These are phyloP conservation scores for Coregonus suidteri DNA, from an alignment of 2,797 vertebrate species.

Conservation along the genomic window DNA sequence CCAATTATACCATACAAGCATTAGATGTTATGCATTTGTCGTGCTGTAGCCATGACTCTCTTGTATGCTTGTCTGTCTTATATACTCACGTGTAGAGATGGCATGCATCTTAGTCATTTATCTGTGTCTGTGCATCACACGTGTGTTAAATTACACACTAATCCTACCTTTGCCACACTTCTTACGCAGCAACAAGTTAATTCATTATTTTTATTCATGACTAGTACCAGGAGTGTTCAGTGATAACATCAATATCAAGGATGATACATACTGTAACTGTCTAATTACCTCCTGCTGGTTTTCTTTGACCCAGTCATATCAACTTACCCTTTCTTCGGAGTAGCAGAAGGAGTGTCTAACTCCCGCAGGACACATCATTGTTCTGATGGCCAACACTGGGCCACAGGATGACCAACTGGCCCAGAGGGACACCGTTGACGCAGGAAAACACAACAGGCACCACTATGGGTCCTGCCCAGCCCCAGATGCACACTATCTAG, in stretches of 20 bases:
- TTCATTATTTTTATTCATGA: not conserved
- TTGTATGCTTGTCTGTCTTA: slow-evolving; percentile 18
- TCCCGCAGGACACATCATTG: slow-evolving; percentile 77
- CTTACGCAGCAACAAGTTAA: not conserved
- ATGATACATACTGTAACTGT: slow-evolving; percentile 27
- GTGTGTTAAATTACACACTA: not conserved
- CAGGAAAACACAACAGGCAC: slow-evolving; percentile 69
- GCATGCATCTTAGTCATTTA: not conserved
- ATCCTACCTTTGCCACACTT: not conserved
- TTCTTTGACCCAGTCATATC: not conserved
- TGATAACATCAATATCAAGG: slow-evolving; percentile 13
- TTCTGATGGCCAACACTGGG: slow-evolving; percentile 64
- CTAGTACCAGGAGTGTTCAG: not conserved
- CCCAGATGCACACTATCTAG: slow-evolving; percentile 15
- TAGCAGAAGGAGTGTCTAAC: slow-evolving; percentile 72
- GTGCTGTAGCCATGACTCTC: slow-evolving; percentile 5
- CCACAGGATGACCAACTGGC: slow-evolving; percentile 76
- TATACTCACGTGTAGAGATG: not conserved
- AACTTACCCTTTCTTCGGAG: slow-evolving; percentile 50
- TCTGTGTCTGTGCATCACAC: no score
- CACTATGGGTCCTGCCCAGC: slow-evolving; percentile 39
- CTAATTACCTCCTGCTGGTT: not conserved
- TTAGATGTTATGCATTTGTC: slow-evolving; percentile 38
- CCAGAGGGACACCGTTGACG: slow-evolving; percentile 55
- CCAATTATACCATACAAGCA: slow-evolving; percentile 50